Evolutionary conservation across 2,113 vertebrate species (phyloP).

Genomic region (Panthera uncia): DNA sequence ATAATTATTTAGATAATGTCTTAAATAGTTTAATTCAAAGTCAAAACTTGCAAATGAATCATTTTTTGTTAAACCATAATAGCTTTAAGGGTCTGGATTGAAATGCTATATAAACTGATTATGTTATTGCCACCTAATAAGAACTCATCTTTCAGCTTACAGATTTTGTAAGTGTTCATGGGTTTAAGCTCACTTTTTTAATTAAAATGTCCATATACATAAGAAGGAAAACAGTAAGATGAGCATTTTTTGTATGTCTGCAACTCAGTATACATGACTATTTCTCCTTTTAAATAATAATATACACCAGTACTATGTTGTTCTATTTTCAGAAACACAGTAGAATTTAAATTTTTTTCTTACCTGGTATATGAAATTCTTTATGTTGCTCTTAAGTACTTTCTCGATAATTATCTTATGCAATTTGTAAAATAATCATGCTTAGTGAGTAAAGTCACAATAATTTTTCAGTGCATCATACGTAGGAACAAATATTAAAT

Average conservation of each 20-base stretch:
- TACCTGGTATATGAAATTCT: constrained; percentile 69
- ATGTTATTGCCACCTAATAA: constrained; percentile 26
- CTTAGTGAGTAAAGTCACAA: constrained; percentile 37
- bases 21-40: constrained; percentile 54
- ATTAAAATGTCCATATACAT: constrained; percentile 61
- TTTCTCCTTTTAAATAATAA: constrained; percentile 31
- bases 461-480: constrained; percentile 66
- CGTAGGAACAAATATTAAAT: constrained; percentile 43
- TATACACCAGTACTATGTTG: constrained; percentile 17
- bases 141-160: constrained; percentile 8
- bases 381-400: constrained; percentile 51
- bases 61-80: background rate
- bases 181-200: constrained; percentile 45
- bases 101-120: constrained; percentile 41
- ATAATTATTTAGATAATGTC: constrained; percentile 22
- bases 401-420: constrained; percentile 63
- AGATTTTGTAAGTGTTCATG: constrained; percentile 15
- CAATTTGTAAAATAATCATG: constrained; percentile 45
- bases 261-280: constrained; percentile 11
- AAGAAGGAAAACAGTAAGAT: constrained; percentile 73
- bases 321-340: constrained; percentile 67
- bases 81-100: constrained; percentile 15
- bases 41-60: background rate
- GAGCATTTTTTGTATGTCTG: constrained; percentile 65
- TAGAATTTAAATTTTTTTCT: constrained; percentile 39